phyloP scores from a whole-genome alignment of 2,797 vertebrate genomes.

The Macropus fuliginosus region DNA sequence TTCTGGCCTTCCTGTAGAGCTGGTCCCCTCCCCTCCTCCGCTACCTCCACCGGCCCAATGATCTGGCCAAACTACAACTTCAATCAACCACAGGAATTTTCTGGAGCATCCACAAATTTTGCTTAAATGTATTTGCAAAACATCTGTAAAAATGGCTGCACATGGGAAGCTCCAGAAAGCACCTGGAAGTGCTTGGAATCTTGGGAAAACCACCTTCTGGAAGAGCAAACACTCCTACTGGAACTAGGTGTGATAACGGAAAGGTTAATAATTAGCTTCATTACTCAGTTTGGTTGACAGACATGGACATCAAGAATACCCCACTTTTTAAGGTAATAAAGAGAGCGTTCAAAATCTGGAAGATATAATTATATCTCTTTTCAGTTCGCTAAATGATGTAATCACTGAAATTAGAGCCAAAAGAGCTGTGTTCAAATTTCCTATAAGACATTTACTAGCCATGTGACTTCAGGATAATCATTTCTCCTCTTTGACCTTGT shows the following conservation, averaged over 20 bases:
- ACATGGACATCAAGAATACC: not conserved
- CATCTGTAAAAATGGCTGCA: conserved; percentile 69
- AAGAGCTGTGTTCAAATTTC: not conserved
- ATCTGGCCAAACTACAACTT: conserved; percentile 47
- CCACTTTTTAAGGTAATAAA: conserved; percentile 18
- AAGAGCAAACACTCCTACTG: conserved; percentile 29
- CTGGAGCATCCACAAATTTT: conserved; percentile 63
- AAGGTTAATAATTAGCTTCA: conserved; percentile 58
- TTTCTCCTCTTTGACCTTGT: not conserved
- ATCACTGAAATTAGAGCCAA: not conserved
- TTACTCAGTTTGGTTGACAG: conserved; percentile 9
- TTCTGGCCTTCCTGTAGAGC: conserved; percentile 43
- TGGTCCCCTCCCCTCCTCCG: conserved; percentile 41
- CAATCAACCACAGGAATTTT: conserved; percentile 62
- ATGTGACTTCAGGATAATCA: not conserved
- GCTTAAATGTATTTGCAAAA: conserved; percentile 72
- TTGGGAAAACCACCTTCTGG: conserved; percentile 64
- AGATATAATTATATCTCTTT: not conserved
- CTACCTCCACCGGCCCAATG: not conserved
- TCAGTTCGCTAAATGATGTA: not conserved
- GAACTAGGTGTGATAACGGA: conserved; percentile 47
- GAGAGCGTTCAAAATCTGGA: not conserved
- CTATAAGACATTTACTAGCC: not conserved
- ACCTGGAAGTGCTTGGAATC: conserved; percentile 70
- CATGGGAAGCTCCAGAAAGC: conserved; percentile 68